phyloP scores from a whole-genome alignment of 2,797 vertebrate species.

The Capromys pilorides region DNA sequence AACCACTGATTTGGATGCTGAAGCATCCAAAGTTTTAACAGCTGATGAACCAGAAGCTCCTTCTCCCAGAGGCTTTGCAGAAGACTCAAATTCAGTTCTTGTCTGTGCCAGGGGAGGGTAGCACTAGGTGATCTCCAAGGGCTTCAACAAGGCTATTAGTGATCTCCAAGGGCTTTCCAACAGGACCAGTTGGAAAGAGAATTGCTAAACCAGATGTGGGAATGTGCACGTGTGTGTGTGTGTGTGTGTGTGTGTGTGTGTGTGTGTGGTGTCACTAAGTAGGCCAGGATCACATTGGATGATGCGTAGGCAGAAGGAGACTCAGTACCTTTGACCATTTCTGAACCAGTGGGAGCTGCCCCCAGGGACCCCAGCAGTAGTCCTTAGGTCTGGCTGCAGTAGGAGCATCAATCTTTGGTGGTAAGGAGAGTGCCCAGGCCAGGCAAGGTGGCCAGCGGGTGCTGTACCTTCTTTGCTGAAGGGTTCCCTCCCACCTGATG shows the following conservation, averaged over 20 bases:
- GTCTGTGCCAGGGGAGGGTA: neutral
- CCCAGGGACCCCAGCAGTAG: neutral
- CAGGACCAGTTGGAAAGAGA: neutral
- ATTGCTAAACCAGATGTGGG: neutral
- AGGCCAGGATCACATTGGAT: rapidly evolving
- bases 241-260: no score
- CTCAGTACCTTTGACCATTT: neutral
- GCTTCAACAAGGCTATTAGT: neutral
- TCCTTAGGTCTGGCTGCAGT: neutral
- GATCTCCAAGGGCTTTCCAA: no score
- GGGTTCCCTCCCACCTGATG: neutral
- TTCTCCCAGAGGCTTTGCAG: neutral
- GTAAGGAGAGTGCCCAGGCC: neutral
- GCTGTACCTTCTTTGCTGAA: neutral
- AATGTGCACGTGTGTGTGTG: no score
- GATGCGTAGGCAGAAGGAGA: neutral
- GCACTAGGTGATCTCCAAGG: neutral
- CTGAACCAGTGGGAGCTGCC: no score
- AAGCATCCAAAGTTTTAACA: neutral
- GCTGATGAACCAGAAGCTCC: neutral
- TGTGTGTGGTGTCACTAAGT: neutral
- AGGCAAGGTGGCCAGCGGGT: no score
- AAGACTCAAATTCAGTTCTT: no score
- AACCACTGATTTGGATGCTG: neutral
- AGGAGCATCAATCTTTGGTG: neutral